Evolutionary conservation across 2,797 vertebrate genomes (phyloP).

Genomic region (Otolemur crassicaudatus): DNA sequence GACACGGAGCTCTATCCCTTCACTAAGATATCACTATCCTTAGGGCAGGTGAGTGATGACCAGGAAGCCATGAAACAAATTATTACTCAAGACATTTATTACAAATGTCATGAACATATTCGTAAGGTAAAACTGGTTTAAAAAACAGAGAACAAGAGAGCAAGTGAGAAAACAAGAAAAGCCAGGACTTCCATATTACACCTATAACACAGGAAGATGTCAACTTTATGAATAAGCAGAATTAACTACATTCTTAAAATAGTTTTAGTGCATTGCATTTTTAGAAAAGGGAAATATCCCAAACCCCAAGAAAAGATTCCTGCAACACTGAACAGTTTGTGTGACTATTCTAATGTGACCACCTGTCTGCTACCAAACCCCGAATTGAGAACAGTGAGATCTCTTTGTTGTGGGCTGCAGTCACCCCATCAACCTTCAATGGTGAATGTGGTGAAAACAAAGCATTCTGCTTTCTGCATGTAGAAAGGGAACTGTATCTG

Average conservation of each 20-base stretch:
- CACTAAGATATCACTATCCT: slow-evolving; percentile 83
- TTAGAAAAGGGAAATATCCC: slow-evolving; percentile 88
- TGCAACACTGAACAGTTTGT: slow-evolving; percentile 88
- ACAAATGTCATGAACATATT: slow-evolving; percentile 90
- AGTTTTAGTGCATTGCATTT: slow-evolving; percentile 94
- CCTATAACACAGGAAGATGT: slow-evolving; percentile 89
- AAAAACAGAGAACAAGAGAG: slow-evolving; percentile 79
- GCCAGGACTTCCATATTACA: slow-evolving; percentile 87
- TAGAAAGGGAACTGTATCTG: slow-evolving; percentile 77
- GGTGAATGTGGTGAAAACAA: slow-evolving; percentile 73
- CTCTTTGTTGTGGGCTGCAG: slow-evolving; percentile 77
- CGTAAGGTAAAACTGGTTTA: slow-evolving; percentile 89
- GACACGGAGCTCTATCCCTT: slow-evolving; percentile 83
- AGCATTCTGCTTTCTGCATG: slow-evolving; percentile 75
- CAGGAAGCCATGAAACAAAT: slow-evolving; percentile 88
- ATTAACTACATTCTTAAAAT: slow-evolving; percentile 95
- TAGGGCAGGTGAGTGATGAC: slow-evolving; percentile 87
- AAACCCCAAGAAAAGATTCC: slow-evolving; percentile 81
- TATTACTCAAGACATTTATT: slow-evolving; percentile 92
- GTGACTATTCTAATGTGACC: slow-evolving; percentile 85
- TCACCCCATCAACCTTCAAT: slow-evolving; percentile 53
- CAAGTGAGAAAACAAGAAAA: slow-evolving; percentile 76
- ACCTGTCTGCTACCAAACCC: slow-evolving; percentile 86
- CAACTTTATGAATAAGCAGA: slow-evolving; percentile 91
- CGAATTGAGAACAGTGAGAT: slow-evolving; percentile 81